Base-by-base conservation (phyloP, 2,888 invertebrate species). In the Cyclophora punctaria region DNA sequence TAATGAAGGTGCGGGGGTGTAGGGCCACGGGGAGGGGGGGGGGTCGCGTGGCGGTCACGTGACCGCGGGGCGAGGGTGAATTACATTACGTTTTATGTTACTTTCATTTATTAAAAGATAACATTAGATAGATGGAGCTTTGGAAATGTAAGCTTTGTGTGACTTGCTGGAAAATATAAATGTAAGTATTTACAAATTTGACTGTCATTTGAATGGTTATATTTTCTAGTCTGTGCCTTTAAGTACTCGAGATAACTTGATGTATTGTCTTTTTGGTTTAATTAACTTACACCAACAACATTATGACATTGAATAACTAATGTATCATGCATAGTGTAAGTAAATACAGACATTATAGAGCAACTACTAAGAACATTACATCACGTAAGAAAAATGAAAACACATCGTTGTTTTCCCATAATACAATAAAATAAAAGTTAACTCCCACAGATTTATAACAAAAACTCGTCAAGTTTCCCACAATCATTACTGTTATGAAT, bases 401-500 rank as follows among this genome's bases (percentile, higher is more conserved):
- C 73, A 76, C 37, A 37, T 37, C 37, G 4, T 37, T 37, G 37
- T 37, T 37, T 37, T 37, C 34, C 44, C 34, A 42, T 78, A 73
- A 63, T 59, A 69, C 73, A 66, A 67, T 63, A 62, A 69, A 67
- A 77, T 80, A 80, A 78, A 85, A 79, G 68, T 78, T 75, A 79
- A 83, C 86, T 86, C 87, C 83, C 87, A 86, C 83, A 79, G 80
- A 82, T 80, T 83, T 79, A 77, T 78, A 81, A 80, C 78, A 84
- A 82, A 80, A 80, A 84, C 78, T 75, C 76, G 77, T 75, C 69
- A 71, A 80, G 80, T 83, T 86, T 88, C 87, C 88, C 87, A 88
- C 87, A 87, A 80, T 77, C 78, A 72, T 72, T 71, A 68, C 69
- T 70, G 74, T 75, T 76, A 77, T 80, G 72, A 80, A 75, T 64